Percentiles rank a stretch among this genome's conserved stretches.
phyloP scores from a whole-genome alignment of 1,140 invertebrate species.

The Colletes latitarsis region DNA sequence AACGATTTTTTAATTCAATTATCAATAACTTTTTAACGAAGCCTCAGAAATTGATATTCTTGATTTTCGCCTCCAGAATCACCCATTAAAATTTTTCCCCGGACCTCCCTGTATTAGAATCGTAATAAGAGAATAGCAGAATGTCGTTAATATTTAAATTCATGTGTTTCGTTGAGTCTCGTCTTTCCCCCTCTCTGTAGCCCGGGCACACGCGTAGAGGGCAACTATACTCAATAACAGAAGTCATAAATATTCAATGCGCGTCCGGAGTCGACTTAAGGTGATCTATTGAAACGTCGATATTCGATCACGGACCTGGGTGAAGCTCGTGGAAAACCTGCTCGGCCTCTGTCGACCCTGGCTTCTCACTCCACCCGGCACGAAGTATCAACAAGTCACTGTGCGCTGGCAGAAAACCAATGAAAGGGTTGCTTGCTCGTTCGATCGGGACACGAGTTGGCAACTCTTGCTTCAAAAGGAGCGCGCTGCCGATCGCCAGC shows the following conservation, averaged over 20 bases:
- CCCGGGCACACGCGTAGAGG: slow-evolving; percentile 1
- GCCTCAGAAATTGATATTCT: too few relatives aligned
- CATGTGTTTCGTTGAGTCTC: not conserved
- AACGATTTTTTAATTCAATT: too few relatives aligned
- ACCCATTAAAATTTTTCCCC: too few relatives aligned
- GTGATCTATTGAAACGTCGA: slow-evolving; percentile 64
- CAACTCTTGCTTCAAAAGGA: slow-evolving; percentile 18
- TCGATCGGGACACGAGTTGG: slow-evolving; percentile 14
- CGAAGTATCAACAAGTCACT: slow-evolving; percentile 56
- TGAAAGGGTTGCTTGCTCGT: slow-evolving; percentile 40
- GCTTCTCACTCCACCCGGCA: not conserved
- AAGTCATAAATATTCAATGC: slow-evolving; percentile 62
- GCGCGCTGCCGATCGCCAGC: not conserved
- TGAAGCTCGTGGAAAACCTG: slow-evolving; percentile 39
- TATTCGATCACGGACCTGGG: slow-evolving; percentile 49
- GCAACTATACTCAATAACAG: slow-evolving; percentile 51
- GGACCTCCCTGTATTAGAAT: too few relatives aligned
- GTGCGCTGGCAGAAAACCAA: slow-evolving; percentile 49
- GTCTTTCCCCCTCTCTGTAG: too few relatives aligned
- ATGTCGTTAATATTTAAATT: too few relatives aligned
- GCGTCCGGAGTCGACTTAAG: slow-evolving; percentile 48
- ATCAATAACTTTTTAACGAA: too few relatives aligned
- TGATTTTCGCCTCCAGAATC: too few relatives aligned
- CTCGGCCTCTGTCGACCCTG: slow-evolving; percentile 32
- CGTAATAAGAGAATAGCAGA: too few relatives aligned